These are phyloP conservation scores for Lethenteron camtschaticum DNA, from an alignment of 2,113 vertebrate genomes.

Conservation along the genomic window DNA sequence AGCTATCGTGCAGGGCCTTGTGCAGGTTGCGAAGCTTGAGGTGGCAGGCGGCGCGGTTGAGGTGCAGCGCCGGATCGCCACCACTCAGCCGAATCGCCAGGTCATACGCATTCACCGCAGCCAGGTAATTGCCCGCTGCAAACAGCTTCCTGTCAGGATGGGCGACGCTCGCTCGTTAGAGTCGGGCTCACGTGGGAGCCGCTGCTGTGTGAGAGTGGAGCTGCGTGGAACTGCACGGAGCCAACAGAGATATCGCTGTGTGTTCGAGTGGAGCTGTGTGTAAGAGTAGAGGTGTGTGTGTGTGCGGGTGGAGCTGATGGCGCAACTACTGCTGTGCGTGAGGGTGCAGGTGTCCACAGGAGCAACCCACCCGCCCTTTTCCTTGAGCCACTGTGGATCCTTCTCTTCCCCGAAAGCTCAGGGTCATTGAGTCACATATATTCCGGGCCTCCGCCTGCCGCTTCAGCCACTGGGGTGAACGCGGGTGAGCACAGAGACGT, in stretches of 20 bases:
- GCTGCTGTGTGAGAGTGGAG: neutral
- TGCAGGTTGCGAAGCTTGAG: slow-evolving; percentile 67
- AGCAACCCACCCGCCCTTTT: slow-evolving; percentile 69
- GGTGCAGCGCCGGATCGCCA: slow-evolving; percentile 37
- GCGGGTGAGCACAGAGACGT: too few species aligned
- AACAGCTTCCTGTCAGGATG: slow-evolving; percentile 45
- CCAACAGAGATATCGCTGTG: too few species aligned
- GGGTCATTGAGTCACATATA: slow-evolving; percentile 23
- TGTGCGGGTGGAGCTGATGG: neutral
- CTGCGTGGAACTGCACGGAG: neutral
- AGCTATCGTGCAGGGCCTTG: slow-evolving; percentile 65
- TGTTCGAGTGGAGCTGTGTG: too few species aligned
- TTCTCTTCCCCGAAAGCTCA: slow-evolving; percentile 50
- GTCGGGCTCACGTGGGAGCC: neutral
- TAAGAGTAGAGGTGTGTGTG: too few species aligned
- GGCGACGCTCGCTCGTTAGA: slow-evolving; percentile 8
- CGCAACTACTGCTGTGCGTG: neutral
- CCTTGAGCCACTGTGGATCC: slow-evolving; percentile 73
- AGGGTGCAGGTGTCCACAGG: neutral
- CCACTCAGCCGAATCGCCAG: slow-evolving; percentile 49
- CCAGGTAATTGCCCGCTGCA: slow-evolving; percentile 41
- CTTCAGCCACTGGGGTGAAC: slow-evolving; percentile 38
- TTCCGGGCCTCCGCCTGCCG: slow-evolving; percentile 57
- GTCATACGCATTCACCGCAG: slow-evolving; percentile 58
- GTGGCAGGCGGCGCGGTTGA: slow-evolving; percentile 80